Percentiles rank a stretch among this genome's conserved stretches.
Evolutionary conservation across 2,888 invertebrate genomes (phyloP).

Genomic region (Philereme transversata): DNA sequence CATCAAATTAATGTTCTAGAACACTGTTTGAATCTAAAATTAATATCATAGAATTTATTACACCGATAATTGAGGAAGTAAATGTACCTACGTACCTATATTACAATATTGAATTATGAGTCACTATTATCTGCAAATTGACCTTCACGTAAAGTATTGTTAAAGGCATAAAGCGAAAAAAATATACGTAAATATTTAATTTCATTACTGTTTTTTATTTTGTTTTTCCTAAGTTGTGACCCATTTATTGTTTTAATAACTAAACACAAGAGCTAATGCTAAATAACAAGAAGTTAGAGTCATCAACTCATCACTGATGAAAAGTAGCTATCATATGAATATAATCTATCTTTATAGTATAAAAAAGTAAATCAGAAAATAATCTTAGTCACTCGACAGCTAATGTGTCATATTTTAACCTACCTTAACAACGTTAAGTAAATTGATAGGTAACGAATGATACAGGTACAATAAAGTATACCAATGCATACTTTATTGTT

Average conservation of each 20-base stretch:
- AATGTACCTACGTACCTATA: conserved; percentile 50
- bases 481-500: neutral
- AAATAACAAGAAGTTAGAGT: too few species aligned
- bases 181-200: conserved; percentile 83
- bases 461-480: neutral
- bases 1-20: conserved; percentile 55
- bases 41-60: conserved; percentile 52
- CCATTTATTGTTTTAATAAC: neutral
- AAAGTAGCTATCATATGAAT: too few species aligned
- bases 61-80: conserved; percentile 42
- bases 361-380: too few species aligned
- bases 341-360: too few species aligned
- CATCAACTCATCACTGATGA: too few species aligned
- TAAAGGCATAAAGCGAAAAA: conserved; percentile 75
- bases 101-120: conserved; percentile 53
- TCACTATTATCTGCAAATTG: conserved; percentile 63
- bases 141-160: conserved; percentile 74
- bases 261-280: neutral
- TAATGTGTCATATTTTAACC: too few species aligned
- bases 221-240: conserved; percentile 6
- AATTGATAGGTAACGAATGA: too few species aligned
- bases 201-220: conserved; percentile 58
- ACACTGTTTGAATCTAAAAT: conserved; percentile 44
- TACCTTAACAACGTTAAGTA: too few species aligned
- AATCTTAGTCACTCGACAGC: too few species aligned